Base-by-base conservation (phyloP, 2,888 invertebrate genomes). In the Plusia festucae region DNA sequence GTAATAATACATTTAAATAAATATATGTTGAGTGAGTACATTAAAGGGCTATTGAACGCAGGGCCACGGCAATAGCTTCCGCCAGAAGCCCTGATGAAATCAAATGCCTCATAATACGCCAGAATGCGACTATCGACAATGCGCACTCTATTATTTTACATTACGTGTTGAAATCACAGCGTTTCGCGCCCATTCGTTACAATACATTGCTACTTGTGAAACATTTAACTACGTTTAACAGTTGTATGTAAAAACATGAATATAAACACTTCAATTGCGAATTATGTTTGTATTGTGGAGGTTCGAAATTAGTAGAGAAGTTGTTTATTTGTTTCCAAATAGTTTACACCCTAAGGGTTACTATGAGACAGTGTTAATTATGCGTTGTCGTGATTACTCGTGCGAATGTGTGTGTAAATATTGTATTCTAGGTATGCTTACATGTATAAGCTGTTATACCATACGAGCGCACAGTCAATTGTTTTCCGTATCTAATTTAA, bases 111-210 rank as follows among this genome's bases (percentile, higher is more conserved):
- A 67, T 78, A 81, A 77, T 70, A 65, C 60, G 65, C 64, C 68
- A 80, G 81, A 83, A 83, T 85, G 84, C 75, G 72, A 66, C 72
- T 72, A 68, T 81, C 71, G 73, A 74, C 76, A 81, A 79, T 67
- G 58, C 61, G 58, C 65, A 67, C 63, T 65, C 74, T 78, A 76
- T 79, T 81, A 81, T 74, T 74, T 68, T 70, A 70, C 61, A 65
- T 65, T 81, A 79, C 56, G 60, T 81, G 82, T 79, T 72, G 82
- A 78, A 81, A 79, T 70, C 65, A 59, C 49, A 68, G 60, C 56
- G 64, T 73, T 78, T 79, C 60, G 70, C 65, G 54, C 65, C 63
- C 64, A 73, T 82, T 79, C 49, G 60, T 70, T 69, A 60, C 51
- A 60, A 60, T 64, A 44, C 51, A 46, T 46, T 34, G 58, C 22